Conservation (phyloP, 2,888 invertebrate genomes). For the Hydrotaea diabolus region DNA sequence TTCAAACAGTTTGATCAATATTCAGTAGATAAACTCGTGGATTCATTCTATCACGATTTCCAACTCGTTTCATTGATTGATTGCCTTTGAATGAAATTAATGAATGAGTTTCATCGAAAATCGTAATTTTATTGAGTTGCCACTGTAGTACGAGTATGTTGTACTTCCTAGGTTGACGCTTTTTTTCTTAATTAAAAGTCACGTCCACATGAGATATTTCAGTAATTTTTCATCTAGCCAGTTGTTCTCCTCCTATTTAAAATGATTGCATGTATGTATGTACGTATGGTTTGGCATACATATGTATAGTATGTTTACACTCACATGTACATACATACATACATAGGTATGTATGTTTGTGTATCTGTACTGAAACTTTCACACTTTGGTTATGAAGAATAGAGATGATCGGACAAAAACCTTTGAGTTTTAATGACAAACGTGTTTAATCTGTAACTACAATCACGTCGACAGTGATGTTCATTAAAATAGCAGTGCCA, state of each 20-base stretch:
- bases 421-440: conserved; percentile 63
- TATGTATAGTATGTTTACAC: background rate
- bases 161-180: background rate
- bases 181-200: background rate
- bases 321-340: background rate
- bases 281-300: background rate
- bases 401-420: conserved; percentile 32
- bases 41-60: no score
- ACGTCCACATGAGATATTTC: conserved; percentile 10
- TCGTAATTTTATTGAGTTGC: no score
- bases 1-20: no score
- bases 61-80: no score
- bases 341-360: background rate
- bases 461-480: background rate
- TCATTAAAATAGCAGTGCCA: background rate
- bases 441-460: conserved; percentile 48
- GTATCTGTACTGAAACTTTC: conserved; percentile 38
- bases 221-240: background rate
- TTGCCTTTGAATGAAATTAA: no score
- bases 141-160: no score
- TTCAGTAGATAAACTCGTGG: no score
- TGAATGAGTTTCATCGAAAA: no score
- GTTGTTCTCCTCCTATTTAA: background rate
- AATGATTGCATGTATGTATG: background rate
- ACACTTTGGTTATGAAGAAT: conserved; percentile 37